Evolutionary conservation across 2,113 vertebrate species (phyloP), one percentile per base, ranked within the genome.

Genomic region (Elephas maximus): DNA sequence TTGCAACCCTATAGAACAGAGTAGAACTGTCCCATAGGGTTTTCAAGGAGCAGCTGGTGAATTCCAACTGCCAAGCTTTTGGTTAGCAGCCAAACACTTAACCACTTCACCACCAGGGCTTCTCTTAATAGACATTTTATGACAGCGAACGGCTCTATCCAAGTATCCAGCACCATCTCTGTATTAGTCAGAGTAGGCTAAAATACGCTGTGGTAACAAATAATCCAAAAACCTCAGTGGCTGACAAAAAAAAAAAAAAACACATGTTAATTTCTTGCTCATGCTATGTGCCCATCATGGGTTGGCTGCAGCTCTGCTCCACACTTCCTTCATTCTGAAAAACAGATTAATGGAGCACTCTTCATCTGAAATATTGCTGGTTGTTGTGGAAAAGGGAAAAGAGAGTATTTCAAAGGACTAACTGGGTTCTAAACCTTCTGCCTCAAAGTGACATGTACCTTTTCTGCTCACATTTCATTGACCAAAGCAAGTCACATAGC

Each of bases 191-290:
- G 51, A 5, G 90, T 88, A 80, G 44, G 17, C 60, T 71, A 85
- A 44, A 11, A 30, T 93, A 37, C 94, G n/a, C 57, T 45, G 15
- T 84, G n/a, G 17, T 93, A 65, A 85, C 76, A 88, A 95, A 85
- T 91, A 78, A 89, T 28, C 8, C 28, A 23, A n/a, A 93, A 90
- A 73, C 92, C 30, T 92, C 41, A 91, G 15, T 21, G 5, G 4
- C 17, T 91, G 45, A 95, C 73, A 11, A 15, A 71, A n/a, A 87
- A 96, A 84, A 95, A 48, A 48, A 48, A 48, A 48, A 48, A 48
- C 37, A 37, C 37, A 89, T 24, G 14, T 11, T 65, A 93, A 86
- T 73, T 91, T 85, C 51, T 73, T 69, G 37, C 44, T 88, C 30
- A 44, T 4, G 10, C 21, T 48, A 4, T 51, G 30, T 26, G 24